These are phyloP conservation scores for Labeo rohita DNA, from an alignment of 2,113 vertebrate genomes.

Conservation along the genomic window DNA sequence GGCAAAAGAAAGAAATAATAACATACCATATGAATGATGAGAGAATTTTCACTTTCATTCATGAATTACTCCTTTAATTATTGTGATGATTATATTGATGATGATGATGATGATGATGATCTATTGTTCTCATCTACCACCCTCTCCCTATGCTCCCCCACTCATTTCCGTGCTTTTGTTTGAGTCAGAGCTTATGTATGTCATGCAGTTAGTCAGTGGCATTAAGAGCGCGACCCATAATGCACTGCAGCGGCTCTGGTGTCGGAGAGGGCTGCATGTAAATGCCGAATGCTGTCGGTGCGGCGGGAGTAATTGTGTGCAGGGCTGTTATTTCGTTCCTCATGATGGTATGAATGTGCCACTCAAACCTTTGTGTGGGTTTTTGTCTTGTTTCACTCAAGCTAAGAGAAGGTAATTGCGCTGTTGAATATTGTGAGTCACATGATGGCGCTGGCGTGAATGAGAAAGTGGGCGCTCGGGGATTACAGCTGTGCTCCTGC, in stretches of 20 bases:
- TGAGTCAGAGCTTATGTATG: neutral
- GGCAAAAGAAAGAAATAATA: neutral
- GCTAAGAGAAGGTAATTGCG: constrained; percentile 54
- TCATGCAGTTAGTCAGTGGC: neutral
- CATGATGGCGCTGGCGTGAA: constrained; percentile 56
- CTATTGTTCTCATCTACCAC: neutral
- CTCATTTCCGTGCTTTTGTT: neutral
- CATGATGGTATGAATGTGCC: constrained; percentile 2
- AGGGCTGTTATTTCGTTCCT: constrained; percentile 11
- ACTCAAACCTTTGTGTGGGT: constrained; percentile 37
- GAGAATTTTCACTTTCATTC: neutral
- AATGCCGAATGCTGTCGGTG: neutral
- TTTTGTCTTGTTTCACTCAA: constrained; percentile 45
- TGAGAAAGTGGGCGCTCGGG: constrained; percentile 56
- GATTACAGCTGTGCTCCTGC: constrained; percentile 70
- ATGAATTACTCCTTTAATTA: neutral
- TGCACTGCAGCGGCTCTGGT: neutral
- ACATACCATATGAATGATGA: neutral
- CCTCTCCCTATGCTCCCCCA: neutral
- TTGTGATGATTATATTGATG: neutral
- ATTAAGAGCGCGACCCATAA: neutral
- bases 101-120: neutral
- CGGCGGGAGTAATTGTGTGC: neutral
- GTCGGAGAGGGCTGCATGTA: neutral
- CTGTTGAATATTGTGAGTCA: constrained; percentile 52